Percentiles rank a stretch among this genome's conserved stretches.
These are phyloP conservation scores for Phrynocephalus vlangalii DNA, from an alignment of 2,797 vertebrate species.

Conservation along the genomic window DNA sequence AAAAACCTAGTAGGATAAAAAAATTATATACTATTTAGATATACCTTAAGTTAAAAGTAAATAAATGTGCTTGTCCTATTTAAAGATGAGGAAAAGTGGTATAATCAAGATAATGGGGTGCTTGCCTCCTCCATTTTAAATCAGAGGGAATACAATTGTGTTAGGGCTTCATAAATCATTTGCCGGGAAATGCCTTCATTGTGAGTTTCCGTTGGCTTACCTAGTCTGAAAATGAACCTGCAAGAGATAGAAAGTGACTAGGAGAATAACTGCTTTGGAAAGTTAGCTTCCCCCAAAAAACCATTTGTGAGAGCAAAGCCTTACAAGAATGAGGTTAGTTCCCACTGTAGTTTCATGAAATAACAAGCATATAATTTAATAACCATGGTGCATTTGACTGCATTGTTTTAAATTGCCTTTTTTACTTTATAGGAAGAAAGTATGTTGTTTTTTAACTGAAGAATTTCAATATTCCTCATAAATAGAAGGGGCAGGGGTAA, in stretches of 20 bases:
- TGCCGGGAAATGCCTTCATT: constrained; percentile 69
- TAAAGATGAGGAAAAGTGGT: constrained; percentile 79
- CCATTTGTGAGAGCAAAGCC: constrained; percentile 61
- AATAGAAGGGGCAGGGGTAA: constrained; percentile 46
- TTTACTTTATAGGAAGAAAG: constrained; percentile 48
- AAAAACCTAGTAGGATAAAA: constrained; percentile 78
- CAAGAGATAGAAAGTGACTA: constrained; percentile 47
- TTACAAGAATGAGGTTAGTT: constrained; percentile 62
- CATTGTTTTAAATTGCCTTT: constrained; percentile 30
- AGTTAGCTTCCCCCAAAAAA: constrained; percentile 27
- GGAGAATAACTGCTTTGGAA: constrained; percentile 52
- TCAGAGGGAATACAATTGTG: constrained; percentile 61
- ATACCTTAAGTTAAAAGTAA: constrained; percentile 83
- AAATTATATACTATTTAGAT: constrained; percentile 84
- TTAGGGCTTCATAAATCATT: constrained; percentile 53
- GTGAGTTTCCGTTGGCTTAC: constrained; percentile 62
- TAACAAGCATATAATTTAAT: constrained; percentile 56
- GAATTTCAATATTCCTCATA: constrained; percentile 34
- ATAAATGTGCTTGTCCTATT: constrained; percentile 83
- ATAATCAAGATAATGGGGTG: constrained; percentile 70
- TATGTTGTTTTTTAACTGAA: constrained; percentile 45
- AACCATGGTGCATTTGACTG: constrained; percentile 45
- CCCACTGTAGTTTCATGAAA: constrained; percentile 59
- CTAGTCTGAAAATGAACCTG: constrained; percentile 61
- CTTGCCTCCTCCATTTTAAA: constrained; percentile 71